Conservation (phyloP, 2,888 invertebrate species). For the Agriopis aurantiaria region DNA sequence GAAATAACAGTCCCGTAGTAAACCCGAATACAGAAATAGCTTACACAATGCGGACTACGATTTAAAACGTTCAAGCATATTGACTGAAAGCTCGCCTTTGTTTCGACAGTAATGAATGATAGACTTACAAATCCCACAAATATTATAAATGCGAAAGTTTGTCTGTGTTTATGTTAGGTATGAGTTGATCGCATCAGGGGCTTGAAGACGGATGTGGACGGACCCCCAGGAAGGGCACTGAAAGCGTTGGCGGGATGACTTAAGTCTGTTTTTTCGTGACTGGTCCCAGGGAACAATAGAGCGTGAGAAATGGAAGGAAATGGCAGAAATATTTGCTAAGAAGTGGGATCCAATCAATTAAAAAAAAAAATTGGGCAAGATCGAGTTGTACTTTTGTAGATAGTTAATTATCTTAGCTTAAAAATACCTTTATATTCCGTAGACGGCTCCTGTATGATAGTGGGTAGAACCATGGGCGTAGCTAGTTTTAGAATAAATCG, state of each 20-base stretch:
- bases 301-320: too few relatives aligned
- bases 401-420: background rate
- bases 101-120: slow-evolving; percentile 24
- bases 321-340: too few relatives aligned
- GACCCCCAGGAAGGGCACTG: too few relatives aligned
- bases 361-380: too few relatives aligned
- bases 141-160: background rate
- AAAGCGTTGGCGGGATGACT: too few relatives aligned
- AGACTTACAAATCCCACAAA: background rate
- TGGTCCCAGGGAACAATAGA: too few relatives aligned
- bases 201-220: too few relatives aligned
- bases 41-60: slow-evolving; percentile 27
- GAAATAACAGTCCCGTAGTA: slow-evolving; percentile 29
- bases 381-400: too few relatives aligned
- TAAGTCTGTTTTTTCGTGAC: too few relatives aligned
- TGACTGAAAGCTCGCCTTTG: slow-evolving; percentile 29
- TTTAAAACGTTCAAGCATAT: slow-evolving; percentile 19
- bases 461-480: background rate
- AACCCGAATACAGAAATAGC: slow-evolving; percentile 37
- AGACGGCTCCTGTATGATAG: background rate
- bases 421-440: background rate
- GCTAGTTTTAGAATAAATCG: slow-evolving; percentile 19
- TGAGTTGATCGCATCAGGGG: background rate
- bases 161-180: background rate
- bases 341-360: too few relatives aligned